Evolutionary conservation across 1,140 invertebrate species (phyloP).

Genomic region (Gonioctena quinquepunctata): DNA sequence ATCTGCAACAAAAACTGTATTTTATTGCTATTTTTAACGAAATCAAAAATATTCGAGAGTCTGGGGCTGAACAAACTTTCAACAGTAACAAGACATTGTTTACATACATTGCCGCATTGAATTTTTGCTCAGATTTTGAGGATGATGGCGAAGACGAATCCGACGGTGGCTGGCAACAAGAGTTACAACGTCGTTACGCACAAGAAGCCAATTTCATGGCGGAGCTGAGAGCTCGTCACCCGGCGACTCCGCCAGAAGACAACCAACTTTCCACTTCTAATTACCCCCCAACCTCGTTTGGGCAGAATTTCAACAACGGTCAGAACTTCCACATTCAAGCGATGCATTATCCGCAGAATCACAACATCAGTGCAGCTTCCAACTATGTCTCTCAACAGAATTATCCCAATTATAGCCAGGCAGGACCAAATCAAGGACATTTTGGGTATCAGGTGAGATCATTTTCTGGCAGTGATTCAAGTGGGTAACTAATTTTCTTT

Average conservation of each 20-base stretch:
- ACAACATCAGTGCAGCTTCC: constrained; percentile 12
- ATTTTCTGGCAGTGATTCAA: too few species aligned
- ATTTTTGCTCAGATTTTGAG: constrained; percentile 51
- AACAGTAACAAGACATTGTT: too few species aligned
- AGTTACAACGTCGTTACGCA: constrained; percentile 65
- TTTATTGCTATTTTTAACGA: neutral
- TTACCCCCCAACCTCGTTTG: constrained; percentile 25
- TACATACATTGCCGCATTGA: too few species aligned
- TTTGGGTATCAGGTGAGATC: constrained; percentile 32
- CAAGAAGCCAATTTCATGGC: constrained; percentile 69
- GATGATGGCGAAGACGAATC: constrained; percentile 62
- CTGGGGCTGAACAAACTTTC: too few species aligned
- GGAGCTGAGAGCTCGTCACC: constrained; percentile 64
- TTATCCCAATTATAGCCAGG: constrained; percentile 22
- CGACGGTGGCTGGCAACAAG: constrained; percentile 66
- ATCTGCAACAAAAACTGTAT: too few species aligned
- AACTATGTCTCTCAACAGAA: constrained; percentile 19
- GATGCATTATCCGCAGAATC: constrained; percentile 25
- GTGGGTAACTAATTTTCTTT: too few species aligned
- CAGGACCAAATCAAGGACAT: constrained; percentile 35
- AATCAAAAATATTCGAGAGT: neutral
- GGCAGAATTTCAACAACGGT: constrained; percentile 37
- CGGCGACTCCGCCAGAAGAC: constrained; percentile 45
- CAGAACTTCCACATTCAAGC: constrained; percentile 35
- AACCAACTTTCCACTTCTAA: constrained; percentile 27